These are phyloP conservation scores for Microtus richardsoni DNA, from an alignment of 2,113 vertebrate genomes.

Conservation along the genomic window DNA sequence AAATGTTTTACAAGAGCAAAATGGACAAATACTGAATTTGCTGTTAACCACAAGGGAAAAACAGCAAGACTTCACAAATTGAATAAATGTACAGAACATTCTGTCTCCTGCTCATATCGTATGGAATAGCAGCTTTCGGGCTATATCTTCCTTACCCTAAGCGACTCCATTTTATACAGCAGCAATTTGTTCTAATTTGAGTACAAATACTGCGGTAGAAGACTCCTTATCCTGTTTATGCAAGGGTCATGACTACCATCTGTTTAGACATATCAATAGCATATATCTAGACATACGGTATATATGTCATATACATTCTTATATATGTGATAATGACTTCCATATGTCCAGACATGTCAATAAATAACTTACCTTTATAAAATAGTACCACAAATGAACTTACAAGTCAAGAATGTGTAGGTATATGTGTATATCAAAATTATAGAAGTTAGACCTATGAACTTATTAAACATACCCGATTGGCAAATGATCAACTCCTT, in stretches of 20 bases:
- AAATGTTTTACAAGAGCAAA: not conserved
- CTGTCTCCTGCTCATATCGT: not conserved
- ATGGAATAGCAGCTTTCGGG: not conserved
- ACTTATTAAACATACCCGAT: not conserved
- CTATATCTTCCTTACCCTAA: not conserved
- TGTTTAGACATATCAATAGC: too few species aligned
- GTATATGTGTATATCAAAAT: not conserved
- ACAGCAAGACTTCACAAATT: not conserved
- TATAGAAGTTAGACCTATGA: not conserved
- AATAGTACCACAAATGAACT: not conserved
- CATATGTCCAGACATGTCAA: not conserved
- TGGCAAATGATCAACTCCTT: not conserved
- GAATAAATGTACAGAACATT: not conserved
- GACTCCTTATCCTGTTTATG: not conserved
- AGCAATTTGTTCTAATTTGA: not conserved
- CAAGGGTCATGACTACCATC: not conserved
- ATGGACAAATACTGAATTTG: conserved; percentile 21
- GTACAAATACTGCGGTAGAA: not conserved
- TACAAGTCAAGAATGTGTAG: not conserved
- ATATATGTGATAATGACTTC: too few species aligned
- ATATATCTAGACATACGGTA: too few species aligned
- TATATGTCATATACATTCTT: too few species aligned
- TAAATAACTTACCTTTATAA: not conserved
- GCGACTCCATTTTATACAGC: not conserved
- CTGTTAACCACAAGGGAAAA: conserved; percentile 24